Evolutionary conservation across 2,113 vertebrate species (phyloP), one percentile per base, ranked within the genome.

Genomic region (Lanius collurio): DNA sequence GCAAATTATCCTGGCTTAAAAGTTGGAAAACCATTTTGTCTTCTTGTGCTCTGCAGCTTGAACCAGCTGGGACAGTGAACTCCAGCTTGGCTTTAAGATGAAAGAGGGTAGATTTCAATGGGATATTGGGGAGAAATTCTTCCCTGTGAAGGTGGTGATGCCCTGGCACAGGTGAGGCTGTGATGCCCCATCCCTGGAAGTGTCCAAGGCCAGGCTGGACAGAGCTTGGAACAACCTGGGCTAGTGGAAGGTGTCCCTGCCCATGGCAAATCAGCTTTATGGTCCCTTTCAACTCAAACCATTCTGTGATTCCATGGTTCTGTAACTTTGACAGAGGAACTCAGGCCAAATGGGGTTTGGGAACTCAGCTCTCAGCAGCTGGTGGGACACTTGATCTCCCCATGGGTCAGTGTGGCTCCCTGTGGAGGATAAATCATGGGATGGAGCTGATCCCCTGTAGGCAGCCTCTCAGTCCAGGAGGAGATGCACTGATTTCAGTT

Each of bases 1-100:
- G 75, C 55, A 83, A 90, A 94, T 95, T 90, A 89, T 74, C 59
- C 78, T 87, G 83, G 78, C 33, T 86, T 94, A 71, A 49, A 94
- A 83, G 44, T 39, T 96, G 83, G 81, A 93, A 94, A 91, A 21
- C 67, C 19, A 13, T 77, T 77, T 59, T 74, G 19, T 75, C 33
- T 73, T 50, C 59, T 89, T 30, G 53, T 56, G 63, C n/a, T 76
- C 81, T 94, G 76, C 44, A 67, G 11, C 47, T 33, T 87, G 78
- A 93, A 74, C 56, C 52, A 64, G 60, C 79, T 77, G 80, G 65
- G 79, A 81, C 0, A 71, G 64, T 39, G 31, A 83, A 59, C 35
- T 80, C 67, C 60, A 44, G 37, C 35, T 44, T 33, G 49, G 71
- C 35, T 50, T 44, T 28, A 3, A 21, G 42, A 69, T 63, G 42